Conservation (phyloP, 2,888 invertebrate genomes). For the Panzeria rudis region DNA sequence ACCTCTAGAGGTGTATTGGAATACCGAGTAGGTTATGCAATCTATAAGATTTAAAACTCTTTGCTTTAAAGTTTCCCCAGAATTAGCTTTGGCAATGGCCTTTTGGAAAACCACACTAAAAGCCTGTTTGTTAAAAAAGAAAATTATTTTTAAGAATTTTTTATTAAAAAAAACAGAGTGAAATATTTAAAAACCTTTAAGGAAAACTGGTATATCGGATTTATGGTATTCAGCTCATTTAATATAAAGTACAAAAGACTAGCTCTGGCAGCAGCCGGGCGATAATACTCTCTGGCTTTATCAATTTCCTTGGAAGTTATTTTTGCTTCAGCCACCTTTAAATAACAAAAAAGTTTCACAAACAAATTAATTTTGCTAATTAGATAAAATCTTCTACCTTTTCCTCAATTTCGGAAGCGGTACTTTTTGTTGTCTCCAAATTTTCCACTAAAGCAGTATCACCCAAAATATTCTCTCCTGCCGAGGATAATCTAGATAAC, state of each 20-base stretch:
- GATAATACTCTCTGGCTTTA: slow-evolving; percentile 93
- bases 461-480: slow-evolving; percentile 96
- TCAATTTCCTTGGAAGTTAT: slow-evolving; percentile 96
- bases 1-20: slow-evolving; percentile 96
- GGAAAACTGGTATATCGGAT: slow-evolving; percentile 98
- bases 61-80: slow-evolving; percentile 90
- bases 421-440: slow-evolving; percentile 97
- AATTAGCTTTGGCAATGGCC: slow-evolving; percentile 94
- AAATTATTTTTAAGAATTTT: not conserved
- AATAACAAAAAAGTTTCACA: slow-evolving; percentile 19
- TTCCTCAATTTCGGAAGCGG: slow-evolving; percentile 96
- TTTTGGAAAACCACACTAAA: slow-evolving; percentile 99
- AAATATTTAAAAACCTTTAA: slow-evolving; percentile 87
- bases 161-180: not conserved
- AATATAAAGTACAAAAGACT: slow-evolving; percentile 97
- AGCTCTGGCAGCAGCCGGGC: slow-evolving; percentile 93
- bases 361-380: not conserved
- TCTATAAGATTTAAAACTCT: slow-evolving; percentile 96
- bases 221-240: slow-evolving; percentile 97
- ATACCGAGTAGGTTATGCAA: slow-evolving; percentile 96
- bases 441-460: slow-evolving; percentile 98
- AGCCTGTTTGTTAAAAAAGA: slow-evolving; percentile 86
- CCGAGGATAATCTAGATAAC: slow-evolving; percentile 94
- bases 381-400: slow-evolving; percentile 85
- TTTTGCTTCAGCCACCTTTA: slow-evolving; percentile 92